Evolutionary conservation across 2,888 invertebrate genomes (phyloP).

Genomic region (Parelbella ahira): DNA sequence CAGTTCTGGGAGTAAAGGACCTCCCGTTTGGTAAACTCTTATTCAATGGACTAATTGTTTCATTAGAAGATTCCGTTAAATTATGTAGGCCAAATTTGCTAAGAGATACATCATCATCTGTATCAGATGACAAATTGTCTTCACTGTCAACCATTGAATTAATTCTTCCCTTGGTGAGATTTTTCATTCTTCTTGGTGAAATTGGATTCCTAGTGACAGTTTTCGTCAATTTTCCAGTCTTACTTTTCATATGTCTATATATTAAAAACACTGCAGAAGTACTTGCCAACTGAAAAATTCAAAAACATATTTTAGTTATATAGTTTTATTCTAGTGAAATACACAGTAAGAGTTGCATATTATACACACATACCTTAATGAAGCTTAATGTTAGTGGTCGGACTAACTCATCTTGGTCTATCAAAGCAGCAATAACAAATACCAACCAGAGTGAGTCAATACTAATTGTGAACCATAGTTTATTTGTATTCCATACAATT

Average conservation of each 20-base stretch:
- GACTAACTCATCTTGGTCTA: slow-evolving; percentile 41
- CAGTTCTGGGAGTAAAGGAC: slow-evolving; percentile 56
- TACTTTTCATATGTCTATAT: slow-evolving; percentile 50
- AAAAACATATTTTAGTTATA: slow-evolving; percentile 19
- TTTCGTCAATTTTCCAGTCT: slow-evolving; percentile 32
- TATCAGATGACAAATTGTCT: slow-evolving; percentile 54
- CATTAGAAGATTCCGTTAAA: slow-evolving; percentile 63
- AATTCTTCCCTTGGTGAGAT: slow-evolving; percentile 41
- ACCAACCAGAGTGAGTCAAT: slow-evolving; percentile 65
- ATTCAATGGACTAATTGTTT: slow-evolving; percentile 50
- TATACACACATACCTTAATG: slow-evolving; percentile 51
- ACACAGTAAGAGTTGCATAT: background rate
- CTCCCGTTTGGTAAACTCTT: slow-evolving; percentile 55
- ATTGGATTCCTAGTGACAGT: slow-evolving; percentile 35
- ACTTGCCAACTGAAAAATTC: slow-evolving; percentile 58
- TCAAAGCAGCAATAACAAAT: slow-evolving; percentile 53
- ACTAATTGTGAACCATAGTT: slow-evolving; percentile 52
- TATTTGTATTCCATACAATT: slow-evolving; percentile 60
- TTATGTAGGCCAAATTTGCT: slow-evolving; percentile 68
- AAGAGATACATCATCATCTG: slow-evolving; percentile 70
- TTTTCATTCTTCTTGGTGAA: slow-evolving; percentile 53
- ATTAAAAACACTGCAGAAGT: slow-evolving; percentile 51
- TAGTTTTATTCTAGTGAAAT: background rate
- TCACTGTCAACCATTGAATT: slow-evolving; percentile 48
- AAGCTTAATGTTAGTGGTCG: slow-evolving; percentile 50